phyloP scores from a whole-genome alignment of 2,797 vertebrate genomes.

The Odontamblyopus lacepedii region DNA sequence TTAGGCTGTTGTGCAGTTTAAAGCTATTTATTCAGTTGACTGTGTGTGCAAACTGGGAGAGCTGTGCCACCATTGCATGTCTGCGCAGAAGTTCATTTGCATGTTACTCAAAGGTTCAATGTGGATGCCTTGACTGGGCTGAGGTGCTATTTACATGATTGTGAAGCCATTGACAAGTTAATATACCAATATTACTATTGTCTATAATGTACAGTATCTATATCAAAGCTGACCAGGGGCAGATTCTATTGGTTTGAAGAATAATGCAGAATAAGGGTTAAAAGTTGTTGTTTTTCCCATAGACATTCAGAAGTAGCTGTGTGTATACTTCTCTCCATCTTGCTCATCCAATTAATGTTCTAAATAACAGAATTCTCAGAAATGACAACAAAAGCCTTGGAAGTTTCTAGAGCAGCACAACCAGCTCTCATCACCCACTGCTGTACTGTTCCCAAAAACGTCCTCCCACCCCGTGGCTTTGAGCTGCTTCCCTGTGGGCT shows the following conservation, averaged over 20 bases:
- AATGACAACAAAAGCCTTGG: not conserved
- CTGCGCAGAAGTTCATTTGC: not conserved
- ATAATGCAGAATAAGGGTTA: no score
- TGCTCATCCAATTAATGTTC: not conserved
- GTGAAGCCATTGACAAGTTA: not conserved
- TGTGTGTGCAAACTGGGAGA: conserved; percentile 42
- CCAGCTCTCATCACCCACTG: conserved; percentile 50
- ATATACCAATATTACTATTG: no score
- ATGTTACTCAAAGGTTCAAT: not conserved
- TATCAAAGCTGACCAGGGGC: no score
- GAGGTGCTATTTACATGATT: not conserved
- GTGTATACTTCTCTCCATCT: not conserved
- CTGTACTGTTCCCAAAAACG: conserved; percentile 61
- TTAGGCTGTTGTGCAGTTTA: conserved; percentile 74
- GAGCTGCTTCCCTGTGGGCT: conserved; percentile 44
- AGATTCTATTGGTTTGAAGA: no score
- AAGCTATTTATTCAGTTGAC: conserved; percentile 73
- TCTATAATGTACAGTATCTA: no score
- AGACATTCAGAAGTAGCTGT: no score
- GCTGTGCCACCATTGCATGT: conserved; percentile 54
- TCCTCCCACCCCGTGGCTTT: conserved; percentile 57
- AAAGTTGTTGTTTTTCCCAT: no score
- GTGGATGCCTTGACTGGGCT: not conserved
- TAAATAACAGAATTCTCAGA: not conserved
- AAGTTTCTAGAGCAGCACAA: not conserved